phyloP scores from a whole-genome alignment of 2,888 invertebrate species.

The Epinotia brunnichana region DNA sequence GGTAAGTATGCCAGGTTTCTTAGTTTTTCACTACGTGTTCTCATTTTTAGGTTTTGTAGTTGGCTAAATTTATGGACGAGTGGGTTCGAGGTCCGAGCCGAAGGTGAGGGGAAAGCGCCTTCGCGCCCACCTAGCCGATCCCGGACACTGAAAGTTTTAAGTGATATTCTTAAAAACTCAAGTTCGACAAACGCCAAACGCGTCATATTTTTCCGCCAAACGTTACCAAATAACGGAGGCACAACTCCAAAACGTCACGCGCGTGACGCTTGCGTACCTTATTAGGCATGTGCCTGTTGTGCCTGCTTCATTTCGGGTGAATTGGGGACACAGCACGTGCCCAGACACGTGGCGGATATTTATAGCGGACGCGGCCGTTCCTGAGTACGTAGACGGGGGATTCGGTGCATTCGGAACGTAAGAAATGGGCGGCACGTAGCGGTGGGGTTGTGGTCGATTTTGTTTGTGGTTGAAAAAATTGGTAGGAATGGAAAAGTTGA shows the following conservation, averaged over 20 bases:
- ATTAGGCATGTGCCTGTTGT: conserved; percentile 20
- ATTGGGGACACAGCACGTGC: conserved; percentile 25
- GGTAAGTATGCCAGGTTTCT: too few species aligned
- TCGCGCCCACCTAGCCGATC: too few species aligned
- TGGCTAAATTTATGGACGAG: too few species aligned
- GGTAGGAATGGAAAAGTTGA: too few species aligned
- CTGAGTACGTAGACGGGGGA: not conserved
- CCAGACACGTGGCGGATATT: conserved; percentile 34
- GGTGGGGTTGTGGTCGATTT: not conserved
- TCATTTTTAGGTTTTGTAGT: too few species aligned
- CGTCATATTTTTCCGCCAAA: not conserved
- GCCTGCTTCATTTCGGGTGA: conserved; percentile 25
- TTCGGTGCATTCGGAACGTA: not conserved
- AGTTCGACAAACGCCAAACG: not conserved
- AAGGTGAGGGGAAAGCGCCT: too few species aligned
- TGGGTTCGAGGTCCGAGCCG: too few species aligned
- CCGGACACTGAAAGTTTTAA: too few species aligned
- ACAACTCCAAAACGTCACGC: conserved; percentile 1
- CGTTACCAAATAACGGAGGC: not conserved
- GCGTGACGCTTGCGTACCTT: not conserved
- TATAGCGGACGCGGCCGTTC: conserved; percentile 26
- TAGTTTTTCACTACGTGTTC: too few species aligned
- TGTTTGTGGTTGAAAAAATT: not conserved
- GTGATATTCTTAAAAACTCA: too few species aligned
- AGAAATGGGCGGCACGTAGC: conserved; percentile 6